phyloP scores from a whole-genome alignment of 2,797 vertebrate species.

The Pithecia hirsuta region DNA sequence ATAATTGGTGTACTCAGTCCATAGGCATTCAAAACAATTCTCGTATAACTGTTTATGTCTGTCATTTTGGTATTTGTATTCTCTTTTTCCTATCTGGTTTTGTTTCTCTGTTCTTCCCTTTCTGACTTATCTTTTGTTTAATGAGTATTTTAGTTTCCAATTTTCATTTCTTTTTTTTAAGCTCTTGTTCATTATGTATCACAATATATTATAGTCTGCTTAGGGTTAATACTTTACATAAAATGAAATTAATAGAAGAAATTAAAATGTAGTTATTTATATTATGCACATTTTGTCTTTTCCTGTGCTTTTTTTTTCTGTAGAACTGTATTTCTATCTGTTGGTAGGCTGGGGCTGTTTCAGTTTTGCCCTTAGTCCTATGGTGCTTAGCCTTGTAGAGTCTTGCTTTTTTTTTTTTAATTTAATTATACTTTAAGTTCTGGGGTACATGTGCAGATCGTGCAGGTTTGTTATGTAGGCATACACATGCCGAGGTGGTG shows the following conservation, averaged over 20 bases:
- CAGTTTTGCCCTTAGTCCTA: neutral
- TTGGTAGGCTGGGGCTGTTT: neutral
- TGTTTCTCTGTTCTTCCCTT: neutral
- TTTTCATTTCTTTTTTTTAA: neutral
- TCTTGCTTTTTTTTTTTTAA: neutral
- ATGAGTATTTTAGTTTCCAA: neutral
- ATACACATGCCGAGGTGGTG: no score
- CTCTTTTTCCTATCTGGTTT: neutral
- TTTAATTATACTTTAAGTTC: no score
- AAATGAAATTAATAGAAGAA: neutral
- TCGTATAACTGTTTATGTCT: neutral
- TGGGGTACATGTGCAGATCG: no score
- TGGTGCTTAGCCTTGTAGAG: neutral
- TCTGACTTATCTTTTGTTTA: neutral
- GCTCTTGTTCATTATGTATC: neutral
- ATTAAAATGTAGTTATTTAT: neutral
- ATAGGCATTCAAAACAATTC: neutral
- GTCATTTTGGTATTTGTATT: neutral
- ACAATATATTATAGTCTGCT: neutral
- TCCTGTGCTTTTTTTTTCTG: neutral
- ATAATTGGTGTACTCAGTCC: neutral
- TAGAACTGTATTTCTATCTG: neutral
- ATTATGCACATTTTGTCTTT: neutral
- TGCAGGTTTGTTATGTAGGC: no score
- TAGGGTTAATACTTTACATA: neutral